A percentile compares a stretch with the other conserved stretches of the same genome.
Evolutionary conservation across 2,797 vertebrate species (phyloP).

Genomic region (Myoxocephalus aenaeus): DNA sequence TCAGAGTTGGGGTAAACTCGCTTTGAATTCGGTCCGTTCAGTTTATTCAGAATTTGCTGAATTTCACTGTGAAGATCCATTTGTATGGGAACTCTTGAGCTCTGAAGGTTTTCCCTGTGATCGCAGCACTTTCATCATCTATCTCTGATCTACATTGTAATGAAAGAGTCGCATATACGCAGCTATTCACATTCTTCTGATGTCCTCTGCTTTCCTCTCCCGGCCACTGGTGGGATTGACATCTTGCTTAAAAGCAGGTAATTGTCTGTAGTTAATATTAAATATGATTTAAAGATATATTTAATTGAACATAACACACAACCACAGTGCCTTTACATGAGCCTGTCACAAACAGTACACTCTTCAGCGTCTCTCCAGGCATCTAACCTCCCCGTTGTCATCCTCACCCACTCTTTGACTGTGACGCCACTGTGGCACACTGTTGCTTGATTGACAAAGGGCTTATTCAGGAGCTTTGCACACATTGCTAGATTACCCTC

Average conservation of each 20-base stretch:
- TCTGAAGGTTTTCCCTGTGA: slow-evolving; percentile 37
- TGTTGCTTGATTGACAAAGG: slow-evolving; percentile 74
- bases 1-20: slow-evolving; percentile 18
- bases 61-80: slow-evolving; percentile 32
- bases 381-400: slow-evolving; percentile 36
- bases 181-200: slow-evolving; percentile 75
- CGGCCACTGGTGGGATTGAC: slow-evolving; percentile 79
- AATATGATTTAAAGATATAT: slow-evolving; percentile 1
- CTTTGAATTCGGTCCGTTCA: slow-evolving; percentile 29
- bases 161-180: slow-evolving; percentile 60
- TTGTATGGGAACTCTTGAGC: slow-evolving; percentile 26
- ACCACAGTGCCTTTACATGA: slow-evolving; percentile 66
- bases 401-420: slow-evolving; percentile 60
- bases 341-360: slow-evolving; percentile 37
- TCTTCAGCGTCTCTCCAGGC: slow-evolving; percentile 51
- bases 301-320: slow-evolving; percentile 32
- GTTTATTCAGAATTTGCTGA: slow-evolving; percentile 15
- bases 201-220: slow-evolving; percentile 78
- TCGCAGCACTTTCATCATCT: slow-evolving; percentile 31
- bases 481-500: slow-evolving; percentile 85
- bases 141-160: slow-evolving; percentile 47
- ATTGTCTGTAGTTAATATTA: slow-evolving; percentile 67
- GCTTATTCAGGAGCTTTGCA: slow-evolving; percentile 78
- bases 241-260: slow-evolving; percentile 83
- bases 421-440: slow-evolving; percentile 74